Base-by-base conservation (phyloP, 53 echinoderm and acorn worm species). In the Antedon mediterranea region DNA sequence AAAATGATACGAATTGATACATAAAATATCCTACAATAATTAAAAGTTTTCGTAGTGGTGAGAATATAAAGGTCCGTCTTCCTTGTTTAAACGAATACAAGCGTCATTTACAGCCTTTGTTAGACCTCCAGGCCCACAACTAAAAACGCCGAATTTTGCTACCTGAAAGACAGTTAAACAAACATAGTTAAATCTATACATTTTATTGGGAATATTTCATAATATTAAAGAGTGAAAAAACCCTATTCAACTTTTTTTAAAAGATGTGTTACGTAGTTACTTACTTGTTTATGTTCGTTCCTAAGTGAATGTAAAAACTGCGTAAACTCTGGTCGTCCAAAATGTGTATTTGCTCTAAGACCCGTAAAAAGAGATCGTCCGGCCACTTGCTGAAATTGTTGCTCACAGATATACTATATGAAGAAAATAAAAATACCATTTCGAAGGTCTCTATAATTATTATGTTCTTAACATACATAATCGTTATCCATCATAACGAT, bases 321-420 rank as follows among this genome's bases (percentile, higher is more conserved):
- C 2, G 76, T 78, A 32, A 87, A 87, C 20, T 87, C 84, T 32
- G 87, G 87, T n/a, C 87, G 75, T 28, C 87, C 87, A 18, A 87
- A 87, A 28, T 87, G 87, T 15, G 87, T 84, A 30, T 83, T 83
- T 5, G 87, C 83, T 18, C 87, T 76, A 14, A 87, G 77, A 6
- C 87, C 87, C 4, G 87, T 87, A 72, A 87, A 87, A 14, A 87
- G 83, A 0, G 87, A 87, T 32, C 87, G 77, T 76, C 84, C 83
- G 0, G 87, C 83, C 14, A 84, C 87, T 74, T 87, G 83, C 76
- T 87, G 83, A 80, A 87, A 87, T 34, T 87, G 79, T 28, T 43
- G 87, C 74, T 87, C 87, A 73, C 87, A 87, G 30, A 87, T 83
- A 72, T 87, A 87, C 87, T 87, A 77, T 31, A 31, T 29, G 28